Base-by-base conservation (phyloP, 1,140 invertebrate species). In the Euwallacea fornicatus region DNA sequence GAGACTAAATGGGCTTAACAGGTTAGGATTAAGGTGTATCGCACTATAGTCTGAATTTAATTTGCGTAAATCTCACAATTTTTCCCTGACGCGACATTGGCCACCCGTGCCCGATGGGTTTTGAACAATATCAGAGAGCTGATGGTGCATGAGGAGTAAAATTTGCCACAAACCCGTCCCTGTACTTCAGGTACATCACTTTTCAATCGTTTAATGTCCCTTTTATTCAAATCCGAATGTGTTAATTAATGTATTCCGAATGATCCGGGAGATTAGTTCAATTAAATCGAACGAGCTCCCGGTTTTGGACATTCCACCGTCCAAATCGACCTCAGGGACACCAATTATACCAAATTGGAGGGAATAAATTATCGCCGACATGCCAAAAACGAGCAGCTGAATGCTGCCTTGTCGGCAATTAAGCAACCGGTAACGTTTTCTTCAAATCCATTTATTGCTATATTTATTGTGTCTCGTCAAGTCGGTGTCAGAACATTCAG, bases 141-240 rank as follows among this genome's bases (percentile, higher is more conserved):
- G 21, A 33, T 33, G 21, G 21, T 33, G 4, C 21, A 33, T 1
- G 21, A 33, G 21, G 21, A 33, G 21, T 33, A 33, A 33, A 33
- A 33, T 33, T 33, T 33, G 21, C 21, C 21, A 33, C 21, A 33
- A 33, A 33, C 21, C 21, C 21, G 21, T 33, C 21, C 21, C 21
- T 33, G 21, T 33, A 33, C 21, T 33, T 33, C 21, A 50, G 46
- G 13, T 11, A 10, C 73, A 76, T 72, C 74, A 78, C 76, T 78
- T 77, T 78, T 76, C 77, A 76, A 78, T 78, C 76, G 66, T 60
- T 72, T 78, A 77, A 78, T 73, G 77, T 68, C 70, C 72, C 73
- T 78, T 78, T 78, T 78, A 78, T 78, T 78, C 76, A 78, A 78
- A 78, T 78, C 58, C 60, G 62, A 71, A 78, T 77, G 77, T 78